Percentiles rank a stretch among this genome's conserved stretches.
phyloP scores from a whole-genome alignment of 2,888 invertebrate genomes.

The Lacanobia wlatinum region DNA sequence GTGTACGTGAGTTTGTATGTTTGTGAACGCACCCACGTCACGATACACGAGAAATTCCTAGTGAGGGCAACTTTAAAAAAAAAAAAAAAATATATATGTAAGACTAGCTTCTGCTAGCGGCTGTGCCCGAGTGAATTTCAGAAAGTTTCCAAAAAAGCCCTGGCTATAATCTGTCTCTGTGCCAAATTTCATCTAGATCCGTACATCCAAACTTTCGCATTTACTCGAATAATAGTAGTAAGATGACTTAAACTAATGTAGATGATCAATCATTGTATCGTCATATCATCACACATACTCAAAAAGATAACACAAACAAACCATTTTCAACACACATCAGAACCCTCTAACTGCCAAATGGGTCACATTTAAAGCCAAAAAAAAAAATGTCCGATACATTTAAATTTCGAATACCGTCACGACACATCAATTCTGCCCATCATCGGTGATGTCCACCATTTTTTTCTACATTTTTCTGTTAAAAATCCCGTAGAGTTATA shows the following conservation, averaged over 20 bases:
- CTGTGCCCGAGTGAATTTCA: no score
- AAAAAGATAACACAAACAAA: conserved; percentile 53
- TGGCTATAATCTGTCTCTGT: no score
- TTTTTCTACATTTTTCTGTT: conserved; percentile 80
- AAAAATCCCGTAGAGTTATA: conserved; percentile 86
- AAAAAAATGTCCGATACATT: conserved; percentile 73
- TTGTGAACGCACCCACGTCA: no score
- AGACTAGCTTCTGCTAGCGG: no score
- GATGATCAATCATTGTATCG: conserved; percentile 4
- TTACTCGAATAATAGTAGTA: no score
- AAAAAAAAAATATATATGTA: no score
- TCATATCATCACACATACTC: conserved; percentile 27
- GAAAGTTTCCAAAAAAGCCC: no score
- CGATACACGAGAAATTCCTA: no score
- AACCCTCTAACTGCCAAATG: conserved; percentile 66
- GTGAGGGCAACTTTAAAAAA: no score
- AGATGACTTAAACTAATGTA: neutral
- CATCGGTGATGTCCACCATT: conserved; percentile 80
- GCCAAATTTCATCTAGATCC: no score
- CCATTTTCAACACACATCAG: conserved; percentile 45
- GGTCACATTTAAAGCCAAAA: conserved; percentile 63
- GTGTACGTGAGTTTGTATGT: no score
- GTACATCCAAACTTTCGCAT: no score
- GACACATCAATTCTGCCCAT: conserved; percentile 80
- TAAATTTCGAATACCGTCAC: conserved; percentile 79